Evolutionary conservation across 2,888 invertebrate species (phyloP).

Genomic region (Diadromus collaris): DNA sequence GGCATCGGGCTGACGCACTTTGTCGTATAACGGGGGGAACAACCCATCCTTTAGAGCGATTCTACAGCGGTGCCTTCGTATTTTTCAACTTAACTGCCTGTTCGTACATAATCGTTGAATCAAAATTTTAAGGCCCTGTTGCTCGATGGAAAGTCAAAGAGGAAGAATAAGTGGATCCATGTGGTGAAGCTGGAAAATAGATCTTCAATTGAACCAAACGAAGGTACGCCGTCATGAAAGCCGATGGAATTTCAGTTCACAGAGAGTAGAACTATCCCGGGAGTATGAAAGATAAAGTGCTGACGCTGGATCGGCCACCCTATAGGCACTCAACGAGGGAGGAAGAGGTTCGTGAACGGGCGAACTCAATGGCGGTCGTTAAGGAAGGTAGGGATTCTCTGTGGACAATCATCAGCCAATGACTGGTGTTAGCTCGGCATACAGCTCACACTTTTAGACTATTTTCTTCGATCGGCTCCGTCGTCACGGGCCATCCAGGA

Average conservation of each 20-base stretch:
- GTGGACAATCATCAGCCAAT: conserved; percentile 62
- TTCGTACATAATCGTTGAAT: conserved; percentile 4
- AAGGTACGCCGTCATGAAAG: conserved; percentile 13
- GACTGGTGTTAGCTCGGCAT: conserved; percentile 63
- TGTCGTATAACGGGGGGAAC: conserved; percentile 49
- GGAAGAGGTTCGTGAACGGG: conserved; percentile 51
- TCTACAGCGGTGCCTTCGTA: neutral
- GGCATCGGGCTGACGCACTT: conserved; percentile 41
- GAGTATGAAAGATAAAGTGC: conserved; percentile 48
- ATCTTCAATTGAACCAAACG: conserved; percentile 22
- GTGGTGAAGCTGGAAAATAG: conserved; percentile 22
- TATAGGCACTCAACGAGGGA: conserved; percentile 49
- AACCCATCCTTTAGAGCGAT: neutral
- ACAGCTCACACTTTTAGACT: conserved; percentile 37
- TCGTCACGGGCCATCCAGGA: conserved; percentile 26
- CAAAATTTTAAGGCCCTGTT: neutral
- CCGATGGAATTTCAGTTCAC: conserved; percentile 30
- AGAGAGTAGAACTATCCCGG: conserved; percentile 38
- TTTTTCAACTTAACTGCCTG: neutral
- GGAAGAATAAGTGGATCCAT: conserved; percentile 9
- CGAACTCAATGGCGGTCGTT: conserved; percentile 65
- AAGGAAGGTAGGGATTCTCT: conserved; percentile 56
- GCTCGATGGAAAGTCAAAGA: conserved; percentile 11
- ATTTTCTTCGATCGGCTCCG: conserved; percentile 34
- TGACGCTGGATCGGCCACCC: conserved; percentile 52